Evolutionary conservation across 2,888 invertebrate genomes (phyloP).

Genomic region (Hemithea aestivaria): DNA sequence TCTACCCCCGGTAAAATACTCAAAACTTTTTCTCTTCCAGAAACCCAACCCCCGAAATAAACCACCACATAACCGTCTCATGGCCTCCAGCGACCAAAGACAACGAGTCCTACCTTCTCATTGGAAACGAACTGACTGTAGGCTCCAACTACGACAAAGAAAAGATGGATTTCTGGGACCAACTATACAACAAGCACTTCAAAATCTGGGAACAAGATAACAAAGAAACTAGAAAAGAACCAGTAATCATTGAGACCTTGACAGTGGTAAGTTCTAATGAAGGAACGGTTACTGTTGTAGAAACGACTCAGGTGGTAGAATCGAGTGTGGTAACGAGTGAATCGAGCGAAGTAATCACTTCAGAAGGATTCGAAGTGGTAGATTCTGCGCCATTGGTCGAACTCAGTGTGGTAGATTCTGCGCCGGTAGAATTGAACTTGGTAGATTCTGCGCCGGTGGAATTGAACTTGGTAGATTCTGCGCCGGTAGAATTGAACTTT

Average conservation of each 20-base stretch:
- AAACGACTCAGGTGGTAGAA: conserved; percentile 14
- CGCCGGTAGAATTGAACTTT: conserved; percentile 9
- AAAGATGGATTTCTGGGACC: conserved; percentile 68
- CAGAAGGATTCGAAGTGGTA: conserved; percentile 5
- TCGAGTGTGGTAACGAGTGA: conserved; percentile 6
- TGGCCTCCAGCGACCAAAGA: conserved; percentile 66
- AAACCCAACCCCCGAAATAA: conserved; percentile 69
- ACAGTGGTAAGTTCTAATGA: conserved; percentile 17
- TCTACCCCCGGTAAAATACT: no score
- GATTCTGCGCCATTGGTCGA: conserved; percentile 1
- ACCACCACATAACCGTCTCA: conserved; percentile 56
- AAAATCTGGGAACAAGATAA: conserved; percentile 60
- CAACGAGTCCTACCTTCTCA: conserved; percentile 52
- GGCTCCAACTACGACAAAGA: conserved; percentile 53
- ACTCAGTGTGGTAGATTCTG: conserved; percentile 1
- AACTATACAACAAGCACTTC: conserved; percentile 58
- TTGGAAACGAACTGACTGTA: conserved; percentile 53
- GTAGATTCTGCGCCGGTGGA: conserved; percentile 3
- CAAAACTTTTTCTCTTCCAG: conserved; percentile 36
- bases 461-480: conserved; percentile 2
- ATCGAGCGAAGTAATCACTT: conserved; percentile 9
- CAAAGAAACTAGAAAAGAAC: conserved; percentile 29
- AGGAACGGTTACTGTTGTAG: conserved; percentile 13
- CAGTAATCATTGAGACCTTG: conserved; percentile 26
- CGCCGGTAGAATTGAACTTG: conserved; percentile 1